Evolutionary conservation across 2,113 vertebrate genomes (phyloP).

Genomic region (Zingel zingel): DNA sequence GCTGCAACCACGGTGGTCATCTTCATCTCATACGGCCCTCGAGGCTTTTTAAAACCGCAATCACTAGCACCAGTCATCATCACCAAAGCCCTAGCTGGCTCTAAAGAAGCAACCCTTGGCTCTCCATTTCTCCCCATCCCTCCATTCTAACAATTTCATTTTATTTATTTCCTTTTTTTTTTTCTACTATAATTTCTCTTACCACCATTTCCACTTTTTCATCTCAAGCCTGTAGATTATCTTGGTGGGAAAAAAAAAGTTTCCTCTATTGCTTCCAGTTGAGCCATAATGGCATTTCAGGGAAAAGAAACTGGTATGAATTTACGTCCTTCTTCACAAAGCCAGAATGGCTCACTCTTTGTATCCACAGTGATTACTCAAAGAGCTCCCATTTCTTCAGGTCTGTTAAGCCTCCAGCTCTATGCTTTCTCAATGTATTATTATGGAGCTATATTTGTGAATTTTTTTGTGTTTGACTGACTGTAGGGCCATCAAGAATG

Average conservation of each 20-base stretch:
- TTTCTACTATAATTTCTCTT: slow-evolving; percentile 19
- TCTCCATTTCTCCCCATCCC: slow-evolving; percentile 32
- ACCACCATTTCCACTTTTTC: slow-evolving; percentile 26
- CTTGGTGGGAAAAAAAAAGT: neutral
- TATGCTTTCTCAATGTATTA: neutral
- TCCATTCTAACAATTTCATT: slow-evolving; percentile 17
- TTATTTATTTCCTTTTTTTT: neutral
- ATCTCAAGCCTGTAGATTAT: slow-evolving; percentile 45
- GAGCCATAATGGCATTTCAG: slow-evolving; percentile 40
- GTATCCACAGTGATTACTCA: slow-evolving; percentile 32
- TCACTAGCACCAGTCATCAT: slow-evolving; percentile 36
- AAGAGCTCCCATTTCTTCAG: slow-evolving; percentile 40
- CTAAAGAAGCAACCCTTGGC: slow-evolving; percentile 28
- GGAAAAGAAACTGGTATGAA: slow-evolving; percentile 41
- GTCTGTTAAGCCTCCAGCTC: slow-evolving; percentile 20
- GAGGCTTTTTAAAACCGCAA: slow-evolving; percentile 39
- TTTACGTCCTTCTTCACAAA: slow-evolving; percentile 40
- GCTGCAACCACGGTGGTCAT: slow-evolving; percentile 19
- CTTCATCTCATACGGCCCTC: slow-evolving; percentile 46
- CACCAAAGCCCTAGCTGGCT: slow-evolving; percentile 32
- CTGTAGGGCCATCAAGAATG: slow-evolving; percentile 96
- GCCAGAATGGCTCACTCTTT: slow-evolving; percentile 33
- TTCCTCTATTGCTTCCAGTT: slow-evolving; percentile 31
- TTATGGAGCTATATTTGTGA: slow-evolving; percentile 7
- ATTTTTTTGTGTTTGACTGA: slow-evolving; percentile 49